These are phyloP conservation scores for Saguinus midas DNA, from an alignment of 2,113 vertebrate genomes.

Conservation along the genomic window DNA sequence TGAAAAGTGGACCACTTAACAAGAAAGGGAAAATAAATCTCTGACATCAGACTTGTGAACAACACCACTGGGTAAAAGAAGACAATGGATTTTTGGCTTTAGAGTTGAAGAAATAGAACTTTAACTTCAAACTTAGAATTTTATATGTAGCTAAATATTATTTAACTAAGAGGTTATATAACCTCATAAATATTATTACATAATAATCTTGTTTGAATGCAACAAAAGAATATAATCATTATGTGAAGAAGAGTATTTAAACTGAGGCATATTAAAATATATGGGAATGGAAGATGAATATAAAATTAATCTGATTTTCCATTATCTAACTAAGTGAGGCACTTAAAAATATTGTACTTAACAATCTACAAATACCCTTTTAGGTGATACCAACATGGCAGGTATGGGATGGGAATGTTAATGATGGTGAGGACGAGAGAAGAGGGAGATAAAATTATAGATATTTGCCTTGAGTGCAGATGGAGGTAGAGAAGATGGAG, in stretches of 20 bases:
- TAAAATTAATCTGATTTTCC: background rate
- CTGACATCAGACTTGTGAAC: background rate
- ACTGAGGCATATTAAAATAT: background rate
- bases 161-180: background rate
- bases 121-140: background rate
- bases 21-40: background rate
- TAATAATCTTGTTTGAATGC: background rate
- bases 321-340: background rate
- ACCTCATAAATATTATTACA: background rate
- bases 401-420: background rate
- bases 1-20: background rate
- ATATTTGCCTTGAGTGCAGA: background rate
- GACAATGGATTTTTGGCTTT: background rate
- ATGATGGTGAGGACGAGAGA: background rate
- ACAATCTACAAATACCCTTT: background rate
- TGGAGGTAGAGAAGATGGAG: background rate
- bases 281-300: background rate
- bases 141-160: background rate
- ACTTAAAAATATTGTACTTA: background rate
- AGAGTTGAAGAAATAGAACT: background rate
- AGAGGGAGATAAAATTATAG: background rate
- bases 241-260: background rate
- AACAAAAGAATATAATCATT: background rate
- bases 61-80: background rate
- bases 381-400: background rate